phyloP scores from a whole-genome alignment of 2,888 invertebrate species.

The Cacoxenus indagator region DNA sequence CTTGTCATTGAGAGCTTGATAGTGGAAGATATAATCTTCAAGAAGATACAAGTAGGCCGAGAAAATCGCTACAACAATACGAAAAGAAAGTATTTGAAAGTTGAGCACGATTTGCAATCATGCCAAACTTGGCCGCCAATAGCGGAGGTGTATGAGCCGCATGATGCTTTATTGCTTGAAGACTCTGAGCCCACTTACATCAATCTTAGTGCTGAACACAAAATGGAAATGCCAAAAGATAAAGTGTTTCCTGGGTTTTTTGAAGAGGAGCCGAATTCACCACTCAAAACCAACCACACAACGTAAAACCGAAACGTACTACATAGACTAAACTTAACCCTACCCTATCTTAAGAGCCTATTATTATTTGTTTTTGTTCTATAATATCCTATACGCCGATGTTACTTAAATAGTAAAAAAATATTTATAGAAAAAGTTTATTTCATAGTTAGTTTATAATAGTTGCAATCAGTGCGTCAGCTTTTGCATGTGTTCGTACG shows the following conservation, averaged over 20 bases:
- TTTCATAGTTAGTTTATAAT: too few relatives aligned
- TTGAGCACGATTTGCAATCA: constrained; percentile 74
- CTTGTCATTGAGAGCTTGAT: constrained; percentile 75
- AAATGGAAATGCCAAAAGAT: constrained; percentile 70
- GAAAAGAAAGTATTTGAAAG: constrained; percentile 76
- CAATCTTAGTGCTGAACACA: constrained; percentile 73
- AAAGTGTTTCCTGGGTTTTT: constrained; percentile 72
- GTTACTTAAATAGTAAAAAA: too few relatives aligned
- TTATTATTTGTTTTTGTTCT: too few relatives aligned
- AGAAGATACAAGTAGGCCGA: constrained; percentile 72
- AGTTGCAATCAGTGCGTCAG: too few relatives aligned
- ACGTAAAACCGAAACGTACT: neutral
- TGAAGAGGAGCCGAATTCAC: too few relatives aligned
- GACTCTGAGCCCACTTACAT: constrained; percentile 70
- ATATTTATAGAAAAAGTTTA: too few relatives aligned
- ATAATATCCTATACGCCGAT: too few relatives aligned
- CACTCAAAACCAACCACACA: neutral
- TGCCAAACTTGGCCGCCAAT: constrained; percentile 79
- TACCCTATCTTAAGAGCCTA: too few relatives aligned
- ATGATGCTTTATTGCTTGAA: constrained; percentile 56
- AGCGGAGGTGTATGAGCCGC: constrained; percentile 68
- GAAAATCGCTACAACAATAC: constrained; percentile 75
- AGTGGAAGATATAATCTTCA: constrained; percentile 75
- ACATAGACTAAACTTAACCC: constrained; percentile 2
- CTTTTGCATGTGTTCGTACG: too few relatives aligned